Conservation (phyloP, 2,797 vertebrate genomes). For the Notamacropus eugenii region DNA sequence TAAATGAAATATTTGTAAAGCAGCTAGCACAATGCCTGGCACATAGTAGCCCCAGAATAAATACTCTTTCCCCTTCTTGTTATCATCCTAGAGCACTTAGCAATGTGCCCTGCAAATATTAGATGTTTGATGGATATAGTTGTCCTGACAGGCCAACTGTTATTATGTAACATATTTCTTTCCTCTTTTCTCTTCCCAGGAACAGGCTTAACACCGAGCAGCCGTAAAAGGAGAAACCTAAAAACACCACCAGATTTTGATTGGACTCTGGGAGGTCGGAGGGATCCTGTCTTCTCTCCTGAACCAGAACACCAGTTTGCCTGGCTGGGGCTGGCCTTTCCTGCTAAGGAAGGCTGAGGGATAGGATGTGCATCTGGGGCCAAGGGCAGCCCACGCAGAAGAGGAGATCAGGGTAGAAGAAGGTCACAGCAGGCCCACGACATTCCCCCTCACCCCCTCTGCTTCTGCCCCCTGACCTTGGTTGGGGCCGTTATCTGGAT, state of each 20-base stretch:
- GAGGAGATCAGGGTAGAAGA: background rate
- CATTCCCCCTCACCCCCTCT: background rate
- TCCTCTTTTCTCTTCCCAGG: constrained; percentile 77
- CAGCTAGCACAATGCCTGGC: background rate
- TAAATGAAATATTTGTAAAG: background rate
- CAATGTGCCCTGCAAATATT: background rate
- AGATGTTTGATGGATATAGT: constrained; percentile 10
- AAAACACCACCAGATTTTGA: constrained; percentile 67
- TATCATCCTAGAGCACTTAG: background rate
- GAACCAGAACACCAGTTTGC: constrained; percentile 41
- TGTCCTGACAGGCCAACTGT: constrained; percentile 67
- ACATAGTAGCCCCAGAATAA: background rate
- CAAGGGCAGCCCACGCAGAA: background rate
- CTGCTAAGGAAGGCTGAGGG: background rate
- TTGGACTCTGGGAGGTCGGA: constrained; percentile 57
- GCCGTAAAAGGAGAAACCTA: constrained; percentile 75
- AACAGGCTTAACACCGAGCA: constrained; percentile 78
- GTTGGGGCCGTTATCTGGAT: background rate
- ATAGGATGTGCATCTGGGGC: background rate
- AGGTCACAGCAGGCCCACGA: background rate
- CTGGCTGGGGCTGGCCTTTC: constrained; percentile 7
- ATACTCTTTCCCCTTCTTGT: background rate
- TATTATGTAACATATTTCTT: constrained; percentile 78
- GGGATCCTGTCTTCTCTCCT: constrained; percentile 38
- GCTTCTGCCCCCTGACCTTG: background rate